Percentiles rank a stretch among this genome's conserved stretches.
Conservation (phyloP, 2,113 vertebrate species). For the Tor tambroides region DNA sequence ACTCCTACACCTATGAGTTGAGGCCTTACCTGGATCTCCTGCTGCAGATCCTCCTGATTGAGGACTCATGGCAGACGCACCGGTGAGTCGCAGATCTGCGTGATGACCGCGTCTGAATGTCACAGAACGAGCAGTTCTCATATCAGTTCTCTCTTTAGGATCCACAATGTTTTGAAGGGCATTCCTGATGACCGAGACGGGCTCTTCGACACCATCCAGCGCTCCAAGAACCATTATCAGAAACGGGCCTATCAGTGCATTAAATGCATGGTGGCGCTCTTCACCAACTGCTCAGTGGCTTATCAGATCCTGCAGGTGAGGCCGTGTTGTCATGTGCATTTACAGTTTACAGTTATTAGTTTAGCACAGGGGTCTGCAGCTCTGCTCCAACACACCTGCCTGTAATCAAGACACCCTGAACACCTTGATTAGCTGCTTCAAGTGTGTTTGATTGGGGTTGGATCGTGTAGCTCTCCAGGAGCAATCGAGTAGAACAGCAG, state of each 20-base stretch:
- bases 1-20: conserved; percentile 98
- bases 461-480: too few species aligned
- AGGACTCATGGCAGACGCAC: conserved; percentile 99
- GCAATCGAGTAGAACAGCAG: too few species aligned
- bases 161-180: conserved; percentile 98
- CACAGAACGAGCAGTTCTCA: not conserved
- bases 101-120: not conserved
- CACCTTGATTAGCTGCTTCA: too few species aligned
- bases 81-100: conserved; percentile 81
- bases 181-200: conserved; percentile 97
- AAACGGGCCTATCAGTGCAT: conserved; percentile 99
- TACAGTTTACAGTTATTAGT: too few species aligned
- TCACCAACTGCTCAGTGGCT: conserved; percentile 97
- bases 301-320: conserved; percentile 97
- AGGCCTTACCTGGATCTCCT: conserved; percentile 97
- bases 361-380: too few species aligned
- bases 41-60: conserved; percentile 95
- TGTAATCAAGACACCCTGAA: too few species aligned
- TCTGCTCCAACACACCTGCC: too few species aligned
- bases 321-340: too few species aligned
- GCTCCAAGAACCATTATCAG: conserved; percentile 99
- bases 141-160: conserved; percentile 72
- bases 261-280: conserved; percentile 98
- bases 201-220: conserved; percentile 98
- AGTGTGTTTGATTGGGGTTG: too few species aligned